These are phyloP conservation scores for Meteorus cinctellus DNA, from an alignment of 2,888 invertebrate species.

Conservation along the genomic window DNA sequence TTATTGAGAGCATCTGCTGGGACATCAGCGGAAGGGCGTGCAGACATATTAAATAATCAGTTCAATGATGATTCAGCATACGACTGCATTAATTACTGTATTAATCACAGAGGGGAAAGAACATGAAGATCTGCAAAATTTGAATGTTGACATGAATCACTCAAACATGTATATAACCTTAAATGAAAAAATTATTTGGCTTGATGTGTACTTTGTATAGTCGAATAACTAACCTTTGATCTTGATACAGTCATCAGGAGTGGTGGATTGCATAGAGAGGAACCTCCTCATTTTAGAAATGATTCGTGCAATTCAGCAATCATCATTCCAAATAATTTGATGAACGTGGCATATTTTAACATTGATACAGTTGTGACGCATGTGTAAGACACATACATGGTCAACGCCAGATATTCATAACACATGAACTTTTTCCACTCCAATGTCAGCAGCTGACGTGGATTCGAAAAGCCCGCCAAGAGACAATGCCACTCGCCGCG, in stretches of 20 bases:
- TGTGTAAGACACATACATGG: no score
- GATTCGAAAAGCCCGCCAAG: no score
- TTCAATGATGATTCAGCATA: slow-evolving; percentile 21
- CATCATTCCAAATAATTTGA: no score
- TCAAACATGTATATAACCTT: background rate
- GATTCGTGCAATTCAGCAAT: background rate
- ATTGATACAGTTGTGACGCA: no score
- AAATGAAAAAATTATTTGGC: background rate
- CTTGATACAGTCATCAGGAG: background rate
- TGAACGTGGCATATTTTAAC: no score
- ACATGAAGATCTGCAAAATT: background rate
- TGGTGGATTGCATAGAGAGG: background rate
- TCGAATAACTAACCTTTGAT: background rate
- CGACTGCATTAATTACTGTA: slow-evolving; percentile 9
- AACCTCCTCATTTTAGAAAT: background rate
- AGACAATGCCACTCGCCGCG: no score
- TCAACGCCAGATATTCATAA: no score
- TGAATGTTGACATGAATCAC: no score
- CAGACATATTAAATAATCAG: background rate
- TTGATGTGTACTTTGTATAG: background rate
- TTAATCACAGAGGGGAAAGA: background rate
- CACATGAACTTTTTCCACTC: no score
- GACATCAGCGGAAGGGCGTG: background rate
- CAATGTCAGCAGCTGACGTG: no score
- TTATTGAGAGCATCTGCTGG: background rate